Evolutionary conservation across 2,888 invertebrate genomes (phyloP).

Genomic region (Branchipolynoe longqiensis): DNA sequence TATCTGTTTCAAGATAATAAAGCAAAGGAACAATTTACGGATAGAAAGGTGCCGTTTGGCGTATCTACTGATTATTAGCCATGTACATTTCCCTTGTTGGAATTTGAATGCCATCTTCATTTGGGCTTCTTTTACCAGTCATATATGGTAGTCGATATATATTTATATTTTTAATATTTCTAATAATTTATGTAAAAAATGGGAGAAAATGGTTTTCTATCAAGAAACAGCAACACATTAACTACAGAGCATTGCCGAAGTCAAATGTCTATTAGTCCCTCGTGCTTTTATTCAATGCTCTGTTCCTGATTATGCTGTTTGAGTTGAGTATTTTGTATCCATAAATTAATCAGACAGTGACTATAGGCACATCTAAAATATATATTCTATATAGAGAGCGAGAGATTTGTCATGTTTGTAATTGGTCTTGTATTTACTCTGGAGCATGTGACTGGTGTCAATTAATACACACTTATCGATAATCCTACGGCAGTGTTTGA

Average conservation of each 20-base stretch:
- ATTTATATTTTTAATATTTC: too few species aligned
- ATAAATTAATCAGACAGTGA: too few species aligned
- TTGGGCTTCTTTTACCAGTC: not conserved
- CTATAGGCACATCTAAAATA: too few species aligned
- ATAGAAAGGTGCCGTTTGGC: too few species aligned
- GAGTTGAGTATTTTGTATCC: too few species aligned
- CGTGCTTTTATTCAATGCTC: conserved; percentile 9
- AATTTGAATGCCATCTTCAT: not conserved
- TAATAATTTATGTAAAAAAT: too few species aligned
- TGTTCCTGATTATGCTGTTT: too few species aligned
- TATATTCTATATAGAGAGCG: too few species aligned
- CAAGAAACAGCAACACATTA: too few species aligned
- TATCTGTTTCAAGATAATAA: not conserved
- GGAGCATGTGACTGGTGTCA: not conserved
- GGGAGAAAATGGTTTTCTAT: too few species aligned
- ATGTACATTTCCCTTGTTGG: not conserved
- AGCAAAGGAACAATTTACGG: too few species aligned
- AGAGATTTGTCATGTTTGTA: too few species aligned
- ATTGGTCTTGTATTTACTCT: conserved; percentile 21
- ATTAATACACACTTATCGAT: not conserved
- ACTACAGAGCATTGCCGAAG: not conserved
- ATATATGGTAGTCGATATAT: not conserved
- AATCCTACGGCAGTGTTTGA: not conserved
- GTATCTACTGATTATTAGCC: not conserved
- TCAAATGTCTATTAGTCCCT: conserved; percentile 18